A percentile compares a stretch with the other conserved stretches of the same genome.
Evolutionary conservation across 92 coral and sea anemone species (phyloP).

Genomic region (Meandrina meandrites): DNA sequence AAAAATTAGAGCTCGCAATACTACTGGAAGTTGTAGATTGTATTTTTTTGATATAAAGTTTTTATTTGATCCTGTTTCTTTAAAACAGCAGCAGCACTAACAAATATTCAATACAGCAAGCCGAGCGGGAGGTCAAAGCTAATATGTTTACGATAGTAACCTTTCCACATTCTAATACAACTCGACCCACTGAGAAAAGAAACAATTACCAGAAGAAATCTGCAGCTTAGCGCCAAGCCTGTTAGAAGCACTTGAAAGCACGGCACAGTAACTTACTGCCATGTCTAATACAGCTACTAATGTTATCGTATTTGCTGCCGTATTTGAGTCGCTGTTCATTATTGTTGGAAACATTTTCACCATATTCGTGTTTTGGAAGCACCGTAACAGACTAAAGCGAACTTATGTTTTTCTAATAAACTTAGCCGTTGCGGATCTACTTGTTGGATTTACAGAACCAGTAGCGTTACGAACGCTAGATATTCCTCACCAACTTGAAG

Average conservation of each 20-base stretch:
- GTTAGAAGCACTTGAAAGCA: neutral
- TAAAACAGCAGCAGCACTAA: no score
- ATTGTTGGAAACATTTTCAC: neutral
- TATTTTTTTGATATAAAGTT: no score
- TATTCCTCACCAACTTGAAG: neutral
- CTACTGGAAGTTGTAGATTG: neutral
- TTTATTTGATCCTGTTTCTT: no score
- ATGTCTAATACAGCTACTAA: neutral
- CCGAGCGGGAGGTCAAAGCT: neutral
- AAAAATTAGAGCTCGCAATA: neutral
- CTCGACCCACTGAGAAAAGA: neutral
- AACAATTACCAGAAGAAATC: neutral
- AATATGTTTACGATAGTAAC: no score
- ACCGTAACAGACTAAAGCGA: conserved; percentile 3
- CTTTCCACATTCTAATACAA: neutral
- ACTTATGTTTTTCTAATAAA: conserved; percentile 7
- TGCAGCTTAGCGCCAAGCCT: neutral
- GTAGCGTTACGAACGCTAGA: neutral
- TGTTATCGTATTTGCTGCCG: neutral
- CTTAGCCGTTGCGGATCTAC: conserved; percentile 5
- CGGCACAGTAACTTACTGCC: no score
- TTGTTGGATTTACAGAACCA: neutral
- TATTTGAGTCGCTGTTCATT: neutral
- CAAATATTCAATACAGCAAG: no score
- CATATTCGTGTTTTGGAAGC: neutral